A percentile compares a stretch with the other conserved stretches of the same genome.
phyloP scores from a whole-genome alignment of 2,113 vertebrate species.

The Oncorhynchus clarkii region DNA sequence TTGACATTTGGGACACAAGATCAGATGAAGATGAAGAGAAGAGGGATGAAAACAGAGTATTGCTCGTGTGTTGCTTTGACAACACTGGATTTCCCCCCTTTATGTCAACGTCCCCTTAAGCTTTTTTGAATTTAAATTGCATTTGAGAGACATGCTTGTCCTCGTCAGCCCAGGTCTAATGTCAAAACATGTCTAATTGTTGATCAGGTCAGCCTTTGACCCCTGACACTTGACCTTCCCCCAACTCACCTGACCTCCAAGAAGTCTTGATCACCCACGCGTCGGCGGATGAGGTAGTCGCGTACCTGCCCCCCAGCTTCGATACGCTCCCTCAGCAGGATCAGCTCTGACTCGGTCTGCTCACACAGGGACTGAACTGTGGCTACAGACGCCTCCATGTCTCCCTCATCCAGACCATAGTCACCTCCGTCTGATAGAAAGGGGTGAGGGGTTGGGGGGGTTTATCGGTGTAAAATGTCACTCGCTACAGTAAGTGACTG shows the following conservation, averaged over 20 bases:
- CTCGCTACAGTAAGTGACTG: no score
- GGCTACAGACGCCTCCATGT: constrained; percentile 95
- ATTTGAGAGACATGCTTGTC: neutral
- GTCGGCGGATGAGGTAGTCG: constrained; percentile 91
- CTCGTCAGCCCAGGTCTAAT: no score
- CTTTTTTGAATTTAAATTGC: neutral
- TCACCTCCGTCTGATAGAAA: constrained; percentile 85
- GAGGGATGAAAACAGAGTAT: neutral
- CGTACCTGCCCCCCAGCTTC: constrained; percentile 89
- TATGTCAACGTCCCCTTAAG: neutral
- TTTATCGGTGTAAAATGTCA: neutral
- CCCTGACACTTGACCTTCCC: neutral
- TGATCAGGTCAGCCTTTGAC: neutral
- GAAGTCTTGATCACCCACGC: constrained; percentile 97
- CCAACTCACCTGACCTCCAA: constrained; percentile 93
- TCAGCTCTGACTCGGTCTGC: constrained; percentile 90
- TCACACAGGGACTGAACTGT: constrained; percentile 93
- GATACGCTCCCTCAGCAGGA: constrained; percentile 86
- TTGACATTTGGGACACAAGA: neutral
- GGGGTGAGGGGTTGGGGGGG: neutral
- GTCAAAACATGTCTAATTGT: no score
- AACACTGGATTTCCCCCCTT: neutral
- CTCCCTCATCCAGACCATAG: constrained; percentile 89
- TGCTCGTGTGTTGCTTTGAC: neutral
- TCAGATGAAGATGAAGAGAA: neutral